These are phyloP conservation scores for Siphamia tubifer DNA, from an alignment of 2,113 vertebrate species.

Conservation along the genomic window DNA sequence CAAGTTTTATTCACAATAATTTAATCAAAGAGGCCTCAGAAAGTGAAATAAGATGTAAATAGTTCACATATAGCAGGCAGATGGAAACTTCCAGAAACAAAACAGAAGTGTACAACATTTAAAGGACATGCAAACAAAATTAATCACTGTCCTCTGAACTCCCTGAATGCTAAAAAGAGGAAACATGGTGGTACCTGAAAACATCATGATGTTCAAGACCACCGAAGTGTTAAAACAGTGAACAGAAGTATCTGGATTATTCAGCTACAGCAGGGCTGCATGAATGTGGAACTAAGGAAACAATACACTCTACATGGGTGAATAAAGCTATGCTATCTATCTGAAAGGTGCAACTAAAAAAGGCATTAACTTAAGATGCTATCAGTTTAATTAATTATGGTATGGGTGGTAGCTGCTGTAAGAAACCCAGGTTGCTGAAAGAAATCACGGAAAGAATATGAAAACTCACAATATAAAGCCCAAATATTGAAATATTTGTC, in stretches of 20 bases:
- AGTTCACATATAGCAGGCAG: constrained; percentile 3
- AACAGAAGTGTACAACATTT: constrained; percentile 4
- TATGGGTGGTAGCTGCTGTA: too few species aligned
- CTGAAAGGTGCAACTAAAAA: too few species aligned
- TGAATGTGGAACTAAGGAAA: too few species aligned
- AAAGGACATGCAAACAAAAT: constrained; percentile 13
- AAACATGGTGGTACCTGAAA: background rate
- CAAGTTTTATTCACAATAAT: too few species aligned
- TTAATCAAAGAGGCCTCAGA: background rate
- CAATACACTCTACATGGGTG: too few species aligned
- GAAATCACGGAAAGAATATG: too few species aligned
- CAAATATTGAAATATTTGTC: too few species aligned
- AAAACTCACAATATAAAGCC: too few species aligned
- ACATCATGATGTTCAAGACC: background rate
- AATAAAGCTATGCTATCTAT: too few species aligned
- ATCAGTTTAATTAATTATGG: too few species aligned
- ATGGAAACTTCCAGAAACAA: background rate
- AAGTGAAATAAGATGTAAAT: background rate
- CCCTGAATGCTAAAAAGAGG: background rate
- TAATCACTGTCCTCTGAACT: background rate
- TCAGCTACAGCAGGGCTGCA: background rate
- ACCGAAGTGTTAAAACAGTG: background rate
- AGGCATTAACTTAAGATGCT: too few species aligned
- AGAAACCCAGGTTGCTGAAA: too few species aligned
- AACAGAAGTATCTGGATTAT: background rate